Conservation (phyloP, 2,888 invertebrate species). For the Hofmannophila pseudospretella region DNA sequence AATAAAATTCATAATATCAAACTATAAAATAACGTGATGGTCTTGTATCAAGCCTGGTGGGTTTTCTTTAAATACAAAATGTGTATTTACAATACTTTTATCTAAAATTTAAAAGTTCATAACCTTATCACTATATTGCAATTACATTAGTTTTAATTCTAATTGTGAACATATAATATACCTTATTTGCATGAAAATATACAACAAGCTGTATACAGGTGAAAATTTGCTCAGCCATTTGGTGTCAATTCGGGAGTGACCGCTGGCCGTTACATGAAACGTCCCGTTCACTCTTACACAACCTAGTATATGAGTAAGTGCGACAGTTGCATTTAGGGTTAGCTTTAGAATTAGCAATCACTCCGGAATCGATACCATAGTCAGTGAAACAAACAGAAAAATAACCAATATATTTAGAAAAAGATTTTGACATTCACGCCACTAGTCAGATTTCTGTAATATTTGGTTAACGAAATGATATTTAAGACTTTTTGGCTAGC, state of each 20-base stretch:
- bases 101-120: constrained; percentile 11
- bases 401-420: no score
- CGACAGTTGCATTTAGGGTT: neutral
- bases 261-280: no score
- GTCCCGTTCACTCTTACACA: no score
- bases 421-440: no score
- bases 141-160: constrained; percentile 17
- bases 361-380: no score
- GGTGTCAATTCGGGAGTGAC: no score
- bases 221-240: no score
- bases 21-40: constrained; percentile 23
- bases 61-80: constrained; percentile 32
- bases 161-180: constrained; percentile 5
- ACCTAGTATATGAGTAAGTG: no score
- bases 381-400: constrained; percentile 10
- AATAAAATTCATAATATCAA: neutral
- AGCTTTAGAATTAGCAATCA: no score
- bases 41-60: constrained; percentile 47
- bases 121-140: constrained; percentile 30
- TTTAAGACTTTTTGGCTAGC: no score
- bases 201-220: constrained; percentile 37
- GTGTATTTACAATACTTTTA: constrained; percentile 45
- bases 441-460: no score
- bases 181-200: constrained; percentile 36
- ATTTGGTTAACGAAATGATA: no score